Evolutionary conservation across 2,888 invertebrate species (phyloP).

Genomic region (Trichogramma evanescens): DNA sequence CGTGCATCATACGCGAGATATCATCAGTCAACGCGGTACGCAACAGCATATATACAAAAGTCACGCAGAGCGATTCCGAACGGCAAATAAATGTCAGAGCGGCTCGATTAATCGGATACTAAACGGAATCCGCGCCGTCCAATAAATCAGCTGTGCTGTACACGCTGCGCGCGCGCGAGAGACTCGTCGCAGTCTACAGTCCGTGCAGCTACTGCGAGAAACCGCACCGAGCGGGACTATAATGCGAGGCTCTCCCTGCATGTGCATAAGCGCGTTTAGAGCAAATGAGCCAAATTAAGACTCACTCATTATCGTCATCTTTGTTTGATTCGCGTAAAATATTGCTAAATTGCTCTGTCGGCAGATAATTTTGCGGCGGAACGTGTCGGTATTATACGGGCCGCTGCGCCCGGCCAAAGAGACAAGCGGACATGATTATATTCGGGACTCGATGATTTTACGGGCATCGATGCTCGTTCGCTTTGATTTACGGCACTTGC

Average conservation of each 20-base stretch:
- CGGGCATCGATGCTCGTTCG: slow-evolving; percentile 43
- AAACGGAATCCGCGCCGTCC: slow-evolving; percentile 17
- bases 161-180: background rate
- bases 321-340: too few species aligned
- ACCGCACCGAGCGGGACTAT: background rate
- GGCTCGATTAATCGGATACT: slow-evolving; percentile 23
- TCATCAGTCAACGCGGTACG: too few species aligned
- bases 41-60: too few species aligned
- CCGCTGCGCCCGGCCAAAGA: too few species aligned
- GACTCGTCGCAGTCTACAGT: background rate
- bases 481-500: slow-evolving; percentile 38
- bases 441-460: slow-evolving; percentile 39
- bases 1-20: too few species aligned
- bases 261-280: background rate
- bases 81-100: slow-evolving; percentile 21
- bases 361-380: too few species aligned
- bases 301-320: background rate
- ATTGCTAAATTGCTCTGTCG: too few species aligned
- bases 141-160: slow-evolving; percentile 15
- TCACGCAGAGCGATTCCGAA: slow-evolving; percentile 5
- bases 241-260: background rate
- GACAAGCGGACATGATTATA: slow-evolving; percentile 25
- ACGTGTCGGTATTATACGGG: too few species aligned
- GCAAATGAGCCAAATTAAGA: slow-evolving; percentile 27
- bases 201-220: background rate